phyloP scores from a whole-genome alignment of 2,888 invertebrate genomes.

The Trichopoda pennipes region DNA sequence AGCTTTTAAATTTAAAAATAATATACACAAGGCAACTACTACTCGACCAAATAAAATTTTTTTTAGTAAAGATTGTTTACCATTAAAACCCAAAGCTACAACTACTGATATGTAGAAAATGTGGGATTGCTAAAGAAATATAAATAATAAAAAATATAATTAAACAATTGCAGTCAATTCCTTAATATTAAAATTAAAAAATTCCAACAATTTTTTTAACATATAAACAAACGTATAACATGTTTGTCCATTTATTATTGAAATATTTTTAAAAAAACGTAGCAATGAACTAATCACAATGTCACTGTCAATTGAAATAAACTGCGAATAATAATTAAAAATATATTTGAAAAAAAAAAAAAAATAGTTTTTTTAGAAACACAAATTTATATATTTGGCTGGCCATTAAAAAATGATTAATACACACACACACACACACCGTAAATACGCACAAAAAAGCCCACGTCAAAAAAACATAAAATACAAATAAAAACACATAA shows the following conservation, averaged over 20 bases:
- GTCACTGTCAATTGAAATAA: conserved; percentile 58
- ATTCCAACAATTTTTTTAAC: background rate
- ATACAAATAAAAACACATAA: background rate
- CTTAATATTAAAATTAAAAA: background rate
- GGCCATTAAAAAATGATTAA: conserved; percentile 21
- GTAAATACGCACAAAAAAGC: conserved; percentile 4
- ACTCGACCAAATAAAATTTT: too few species aligned
- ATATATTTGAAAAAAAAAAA: background rate
- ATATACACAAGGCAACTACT: too few species aligned
- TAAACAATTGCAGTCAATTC: background rate
- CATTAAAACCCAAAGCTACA: too few species aligned
- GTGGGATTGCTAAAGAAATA: too few species aligned
- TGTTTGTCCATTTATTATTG: background rate
- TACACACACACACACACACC: conserved; percentile 1
- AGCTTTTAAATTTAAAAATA: too few species aligned
- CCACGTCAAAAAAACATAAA: conserved; percentile 19
- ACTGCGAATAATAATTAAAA: conserved; percentile 30
- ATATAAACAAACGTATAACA: background rate
- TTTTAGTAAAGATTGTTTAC: too few species aligned
- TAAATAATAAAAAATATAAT: too few species aligned
- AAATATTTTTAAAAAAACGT: conserved; percentile 6
- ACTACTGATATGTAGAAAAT: too few species aligned
- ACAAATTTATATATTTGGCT: background rate
- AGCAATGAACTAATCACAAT: conserved; percentile 41
- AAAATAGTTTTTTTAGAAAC: background rate